Conservation (phyloP, 2,113 vertebrate species). For the Pseudolaguvia tuberculata region DNA sequence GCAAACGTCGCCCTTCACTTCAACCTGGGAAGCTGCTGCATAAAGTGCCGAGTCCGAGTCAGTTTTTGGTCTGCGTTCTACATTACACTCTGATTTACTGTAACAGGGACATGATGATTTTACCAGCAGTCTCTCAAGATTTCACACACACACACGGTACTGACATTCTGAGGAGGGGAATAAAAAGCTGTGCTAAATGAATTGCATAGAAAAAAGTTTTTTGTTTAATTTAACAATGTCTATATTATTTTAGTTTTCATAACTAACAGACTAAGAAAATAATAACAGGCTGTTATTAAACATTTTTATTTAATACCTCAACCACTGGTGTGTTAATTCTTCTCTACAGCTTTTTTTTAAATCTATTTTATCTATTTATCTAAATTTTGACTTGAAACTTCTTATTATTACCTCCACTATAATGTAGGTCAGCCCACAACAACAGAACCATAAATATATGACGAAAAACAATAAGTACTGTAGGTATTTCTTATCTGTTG, state of each 20-base stretch:
- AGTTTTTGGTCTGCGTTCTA: conserved; percentile 23
- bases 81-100: conserved; percentile 34
- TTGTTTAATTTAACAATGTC: too few relatives aligned
- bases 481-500: not conserved
- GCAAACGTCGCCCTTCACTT: conserved; percentile 21
- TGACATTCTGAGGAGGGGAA: not conserved
- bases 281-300: not conserved
- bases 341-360: too few relatives aligned
- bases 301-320: too few relatives aligned
- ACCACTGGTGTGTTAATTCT: too few relatives aligned
- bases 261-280: not conserved
- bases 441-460: too few relatives aligned
- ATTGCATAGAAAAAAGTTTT: not conserved
- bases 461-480: too few relatives aligned
- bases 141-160: not conserved
- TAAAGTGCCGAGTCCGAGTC: conserved; percentile 13
- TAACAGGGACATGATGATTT: conserved; percentile 39
- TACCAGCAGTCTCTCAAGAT: conserved; percentile 36
- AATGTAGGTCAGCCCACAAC: too few relatives aligned
- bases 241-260: too few relatives aligned
- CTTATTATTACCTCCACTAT: too few relatives aligned
- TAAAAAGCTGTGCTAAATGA: not conserved
- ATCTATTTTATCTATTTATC: too few relatives aligned
- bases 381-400: too few relatives aligned
- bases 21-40: conserved; percentile 14